Conservation (phyloP, 1,140 invertebrate genomes). For the Chelonus insularis region DNA sequence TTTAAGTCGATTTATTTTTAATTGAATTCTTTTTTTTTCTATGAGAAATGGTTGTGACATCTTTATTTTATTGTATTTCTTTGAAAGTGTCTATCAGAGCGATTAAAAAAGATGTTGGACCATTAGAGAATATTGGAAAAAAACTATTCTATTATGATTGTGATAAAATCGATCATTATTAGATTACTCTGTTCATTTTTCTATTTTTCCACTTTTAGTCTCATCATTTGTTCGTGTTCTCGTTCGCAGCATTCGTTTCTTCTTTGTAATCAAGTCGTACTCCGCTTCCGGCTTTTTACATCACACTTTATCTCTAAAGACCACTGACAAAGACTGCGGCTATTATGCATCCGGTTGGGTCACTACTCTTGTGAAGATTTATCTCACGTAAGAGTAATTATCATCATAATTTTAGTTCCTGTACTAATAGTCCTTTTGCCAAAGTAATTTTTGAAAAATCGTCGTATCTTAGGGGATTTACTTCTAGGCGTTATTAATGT, state of each 20-base stretch:
- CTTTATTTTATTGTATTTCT: no score
- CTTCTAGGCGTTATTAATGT: no score
- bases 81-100: no score
- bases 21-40: no score
- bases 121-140: background rate
- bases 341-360: slow-evolving; percentile 8
- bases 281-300: slow-evolving; percentile 37
- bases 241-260: slow-evolving; percentile 30
- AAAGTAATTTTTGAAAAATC: background rate
- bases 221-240: slow-evolving; percentile 17
- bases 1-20: no score
- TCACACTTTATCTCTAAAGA: slow-evolving; percentile 39
- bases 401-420: background rate
- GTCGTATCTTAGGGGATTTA: no score
- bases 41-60: no score
- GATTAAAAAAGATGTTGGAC: background rate
- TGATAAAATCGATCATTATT: slow-evolving; percentile 50
- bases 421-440: background rate
- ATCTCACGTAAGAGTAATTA: slow-evolving; percentile 4
- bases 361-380: background rate
- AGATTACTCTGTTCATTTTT: slow-evolving; percentile 22
- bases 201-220: background rate
- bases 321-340: slow-evolving; percentile 16
- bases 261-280: slow-evolving; percentile 34
- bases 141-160: slow-evolving; percentile 29